Conservation (phyloP, 2,113 vertebrate species). For the Haplochromis vanheusdeni region DNA sequence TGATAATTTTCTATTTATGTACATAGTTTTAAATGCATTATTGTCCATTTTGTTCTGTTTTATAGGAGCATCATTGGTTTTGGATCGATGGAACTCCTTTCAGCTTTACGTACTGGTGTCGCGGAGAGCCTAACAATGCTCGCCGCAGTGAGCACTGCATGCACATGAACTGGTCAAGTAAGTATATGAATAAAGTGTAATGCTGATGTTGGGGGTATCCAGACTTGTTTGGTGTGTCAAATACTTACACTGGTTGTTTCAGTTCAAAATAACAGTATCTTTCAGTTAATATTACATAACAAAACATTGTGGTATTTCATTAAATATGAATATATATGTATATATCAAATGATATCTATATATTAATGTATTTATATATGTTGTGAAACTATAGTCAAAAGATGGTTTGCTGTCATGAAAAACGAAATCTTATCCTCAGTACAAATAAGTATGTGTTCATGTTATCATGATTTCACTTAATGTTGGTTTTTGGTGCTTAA, state of each 20-base stretch:
- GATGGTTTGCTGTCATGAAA: not conserved
- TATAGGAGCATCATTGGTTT: not conserved
- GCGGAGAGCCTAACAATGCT: not conserved
- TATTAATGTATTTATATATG: not conserved
- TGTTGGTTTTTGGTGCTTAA: not conserved
- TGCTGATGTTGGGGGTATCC: not conserved
- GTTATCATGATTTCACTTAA: not conserved
- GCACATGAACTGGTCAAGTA: not conserved
- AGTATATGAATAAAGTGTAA: not conserved
- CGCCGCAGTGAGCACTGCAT: rapidly evolving
- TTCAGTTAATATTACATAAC: not conserved
- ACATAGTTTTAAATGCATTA: not conserved
- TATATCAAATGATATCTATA: not conserved
- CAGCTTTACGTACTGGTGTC: not conserved
- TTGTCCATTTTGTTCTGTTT: not conserved
- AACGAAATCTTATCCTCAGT: not conserved
- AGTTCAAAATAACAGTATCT: not conserved
- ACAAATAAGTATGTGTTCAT: not conserved
- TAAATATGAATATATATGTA: not conserved
- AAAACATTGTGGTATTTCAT: not conserved
- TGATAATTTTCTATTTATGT: not conserved
- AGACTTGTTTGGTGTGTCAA: not conserved
- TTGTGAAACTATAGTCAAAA: not conserved
- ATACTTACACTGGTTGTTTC: not conserved
- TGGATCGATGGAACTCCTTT: not conserved